Base-by-base conservation (phyloP, 2,888 invertebrate species). In the Drosophila mayaguana region DNA sequence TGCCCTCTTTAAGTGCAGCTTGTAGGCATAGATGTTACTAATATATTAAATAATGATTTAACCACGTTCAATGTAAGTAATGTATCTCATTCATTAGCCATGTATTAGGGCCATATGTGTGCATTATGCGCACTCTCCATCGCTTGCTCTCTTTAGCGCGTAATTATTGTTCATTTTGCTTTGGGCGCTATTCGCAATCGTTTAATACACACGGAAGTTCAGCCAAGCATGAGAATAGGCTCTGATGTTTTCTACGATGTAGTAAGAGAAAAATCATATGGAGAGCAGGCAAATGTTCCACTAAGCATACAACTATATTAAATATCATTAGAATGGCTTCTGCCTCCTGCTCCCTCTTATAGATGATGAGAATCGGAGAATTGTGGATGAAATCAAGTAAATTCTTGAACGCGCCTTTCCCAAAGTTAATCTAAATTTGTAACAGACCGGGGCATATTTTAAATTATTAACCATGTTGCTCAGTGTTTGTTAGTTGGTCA, bases 401-500 rank as follows among this genome's bases (percentile, higher is more conserved):
- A 4, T 16, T 8, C 16, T 22, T 16, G 28, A n/a, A 28, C 0
- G 5, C 22, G 28, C 3, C 11, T 4, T n/a, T 18, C n/a, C 18
- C 3, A 32, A 32, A 50, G 32, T 50, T 12, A 6, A 18, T n/a
- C 48, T 3, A 50, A 18, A 50, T 20, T 32, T 32, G 9, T 5
- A 25, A 18, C 28, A 5, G 28, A 20, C 20, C 8, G 34, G 2
- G 0, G 8, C 14, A 7, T 14, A 20, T 20, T 43, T 51, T n/a
- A n/a, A 73, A 36, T 28, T 40, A 25, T 28, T 18, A 32, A 20
- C 28, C 40, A 14, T 54, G 72, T 50, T 48, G 57, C 8, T 7
- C 28, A 63, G 38, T 75, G 50, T 50, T 40, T 28, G 28, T 40
- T 55, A 40, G 54, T 40, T 55, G 54, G 28, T 40, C 18, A 28